These are phyloP conservation scores for Manis crassicaudata DNA, from an alignment of 2,797 vertebrate genomes.

Conservation along the genomic window DNA sequence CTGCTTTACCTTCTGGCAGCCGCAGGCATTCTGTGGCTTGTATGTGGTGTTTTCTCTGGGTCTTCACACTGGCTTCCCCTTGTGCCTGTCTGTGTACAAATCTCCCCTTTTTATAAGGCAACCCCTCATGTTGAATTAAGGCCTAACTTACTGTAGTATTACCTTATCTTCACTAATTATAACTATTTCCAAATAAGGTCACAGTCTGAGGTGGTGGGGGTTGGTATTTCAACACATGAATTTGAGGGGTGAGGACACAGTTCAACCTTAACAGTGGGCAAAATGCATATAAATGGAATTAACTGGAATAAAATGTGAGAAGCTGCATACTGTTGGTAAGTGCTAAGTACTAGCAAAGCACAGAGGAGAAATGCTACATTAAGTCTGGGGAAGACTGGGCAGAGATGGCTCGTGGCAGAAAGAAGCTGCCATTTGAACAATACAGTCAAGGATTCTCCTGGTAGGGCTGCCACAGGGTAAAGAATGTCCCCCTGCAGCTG, in stretches of 20 bases:
- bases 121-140: not conserved
- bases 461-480: not conserved
- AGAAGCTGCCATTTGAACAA: not conserved
- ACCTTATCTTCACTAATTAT: not conserved
- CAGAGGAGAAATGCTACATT: no score
- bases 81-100: not conserved
- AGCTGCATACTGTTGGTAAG: not conserved
- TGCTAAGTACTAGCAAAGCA: not conserved
- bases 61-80: not conserved
- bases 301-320: not conserved
- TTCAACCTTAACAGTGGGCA: not conserved
- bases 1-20: not conserved
- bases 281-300: not conserved
- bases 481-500: fast-evolving
- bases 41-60: not conserved
- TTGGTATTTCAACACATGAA: not conserved
- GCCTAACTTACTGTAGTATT: not conserved
- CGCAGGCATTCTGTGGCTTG: not conserved
- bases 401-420: not conserved
- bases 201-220: not conserved
- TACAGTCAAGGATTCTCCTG: not conserved
- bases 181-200: not conserved
- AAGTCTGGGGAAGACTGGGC: no score
- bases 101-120: not conserved
- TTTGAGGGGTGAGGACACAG: not conserved